Evolutionary conservation across 2,113 vertebrate species (phyloP).

Genomic region (Laticauda laticaudata): DNA sequence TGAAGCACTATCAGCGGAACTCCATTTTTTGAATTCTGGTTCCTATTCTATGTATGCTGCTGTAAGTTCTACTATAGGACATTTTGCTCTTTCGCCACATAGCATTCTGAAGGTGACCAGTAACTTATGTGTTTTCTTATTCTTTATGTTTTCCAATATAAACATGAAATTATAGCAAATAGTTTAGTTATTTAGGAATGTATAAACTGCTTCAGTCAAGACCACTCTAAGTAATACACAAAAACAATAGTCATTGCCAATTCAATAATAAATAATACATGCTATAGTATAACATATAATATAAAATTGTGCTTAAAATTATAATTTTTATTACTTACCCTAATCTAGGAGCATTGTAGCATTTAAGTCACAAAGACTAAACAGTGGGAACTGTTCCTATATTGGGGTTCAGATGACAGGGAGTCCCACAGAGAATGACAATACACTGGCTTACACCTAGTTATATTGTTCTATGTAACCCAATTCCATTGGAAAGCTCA

Average conservation of each 20-base stretch:
- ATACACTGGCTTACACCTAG: neutral
- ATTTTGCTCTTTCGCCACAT: neutral
- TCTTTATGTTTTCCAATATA: neutral
- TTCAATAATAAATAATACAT: neutral
- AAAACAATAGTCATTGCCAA: neutral
- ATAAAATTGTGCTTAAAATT: neutral
- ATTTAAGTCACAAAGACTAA: neutral
- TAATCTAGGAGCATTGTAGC: neutral
- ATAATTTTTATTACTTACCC: neutral
- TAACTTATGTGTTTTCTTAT: neutral
- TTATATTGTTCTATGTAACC: neutral
- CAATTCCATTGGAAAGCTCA: neutral
- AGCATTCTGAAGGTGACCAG: neutral
- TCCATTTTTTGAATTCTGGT: neutral
- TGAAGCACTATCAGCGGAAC: neutral
- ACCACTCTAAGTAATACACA: neutral
- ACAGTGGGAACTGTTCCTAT: neutral
- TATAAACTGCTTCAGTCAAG: neutral
- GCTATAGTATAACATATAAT: neutral
- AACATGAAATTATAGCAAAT: neutral
- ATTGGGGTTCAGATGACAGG: neutral
- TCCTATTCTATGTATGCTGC: neutral
- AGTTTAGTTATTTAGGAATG: neutral
- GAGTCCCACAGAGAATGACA: neutral
- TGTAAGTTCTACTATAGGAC: neutral